phyloP scores from a whole-genome alignment of 2,113 vertebrate genomes.

The Daubentonia madagascariensis region DNA sequence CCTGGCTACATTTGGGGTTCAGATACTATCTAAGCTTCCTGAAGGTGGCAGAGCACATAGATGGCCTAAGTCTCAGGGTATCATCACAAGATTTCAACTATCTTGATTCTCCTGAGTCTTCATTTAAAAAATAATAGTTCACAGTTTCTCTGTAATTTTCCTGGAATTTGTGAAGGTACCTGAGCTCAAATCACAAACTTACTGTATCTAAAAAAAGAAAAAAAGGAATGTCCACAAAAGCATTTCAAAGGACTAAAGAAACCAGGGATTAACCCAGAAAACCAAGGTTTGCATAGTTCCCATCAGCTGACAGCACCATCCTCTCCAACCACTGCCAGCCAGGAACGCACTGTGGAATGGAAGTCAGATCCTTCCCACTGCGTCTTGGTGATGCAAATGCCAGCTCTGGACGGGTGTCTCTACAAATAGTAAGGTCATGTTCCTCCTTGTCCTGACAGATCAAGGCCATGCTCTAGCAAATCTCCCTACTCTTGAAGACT shows the following conservation, averaged over 20 bases:
- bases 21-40: not conserved
- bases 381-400: not conserved
- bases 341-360: not conserved
- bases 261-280: not conserved
- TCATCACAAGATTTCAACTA: not conserved
- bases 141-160: not conserved
- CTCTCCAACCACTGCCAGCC: not conserved
- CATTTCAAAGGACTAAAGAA: not conserved
- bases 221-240: not conserved
- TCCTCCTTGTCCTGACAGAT: not conserved
- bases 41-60: not conserved
- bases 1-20: not conserved
- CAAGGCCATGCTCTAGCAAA: not conserved
- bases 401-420: not conserved
- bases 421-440: no score
- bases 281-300: not conserved
- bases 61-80: not conserved
- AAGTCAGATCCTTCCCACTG: not conserved
- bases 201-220: not conserved
- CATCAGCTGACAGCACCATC: not conserved
- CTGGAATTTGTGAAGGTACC: not conserved
- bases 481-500: not conserved
- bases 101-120: not conserved
- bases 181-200: not conserved
- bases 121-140: not conserved